Conservation (phyloP, 2,888 invertebrate species). For the Frankliniella fusca region DNA sequence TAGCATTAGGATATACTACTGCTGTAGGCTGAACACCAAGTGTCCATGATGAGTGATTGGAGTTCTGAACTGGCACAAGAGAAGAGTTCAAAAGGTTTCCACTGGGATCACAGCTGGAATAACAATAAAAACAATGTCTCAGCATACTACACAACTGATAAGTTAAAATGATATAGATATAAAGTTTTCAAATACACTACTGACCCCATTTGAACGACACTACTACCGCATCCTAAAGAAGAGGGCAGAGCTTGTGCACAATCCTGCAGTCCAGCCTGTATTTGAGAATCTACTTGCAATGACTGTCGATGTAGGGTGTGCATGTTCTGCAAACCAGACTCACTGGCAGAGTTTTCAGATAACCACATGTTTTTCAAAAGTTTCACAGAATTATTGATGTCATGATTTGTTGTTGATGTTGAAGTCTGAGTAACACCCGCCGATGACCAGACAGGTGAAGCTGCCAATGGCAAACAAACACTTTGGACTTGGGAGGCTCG, state of each 20-base stretch:
- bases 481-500: not conserved
- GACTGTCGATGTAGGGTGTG: not conserved
- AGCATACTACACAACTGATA: not conserved
- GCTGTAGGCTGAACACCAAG: not conserved
- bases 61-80: not conserved
- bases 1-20: not conserved
- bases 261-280: not conserved
- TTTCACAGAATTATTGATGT: not conserved
- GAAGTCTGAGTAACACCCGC: not conserved
- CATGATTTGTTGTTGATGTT: not conserved
- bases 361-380: not conserved
- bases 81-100: not conserved
- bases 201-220: not conserved
- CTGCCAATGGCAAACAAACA: not conserved
- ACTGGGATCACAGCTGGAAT: not conserved
- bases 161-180: not conserved
- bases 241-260: not conserved
- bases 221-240: not conserved
- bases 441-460: not conserved
- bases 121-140: too few relatives aligned
- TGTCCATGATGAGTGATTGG: not conserved
- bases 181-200: not conserved
- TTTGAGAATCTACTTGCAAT: not conserved
- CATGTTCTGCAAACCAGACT: not conserved
- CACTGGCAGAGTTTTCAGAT: not conserved